phyloP scores from a whole-genome alignment of 1,140 invertebrate genomes.

The Tribolium madens region DNA sequence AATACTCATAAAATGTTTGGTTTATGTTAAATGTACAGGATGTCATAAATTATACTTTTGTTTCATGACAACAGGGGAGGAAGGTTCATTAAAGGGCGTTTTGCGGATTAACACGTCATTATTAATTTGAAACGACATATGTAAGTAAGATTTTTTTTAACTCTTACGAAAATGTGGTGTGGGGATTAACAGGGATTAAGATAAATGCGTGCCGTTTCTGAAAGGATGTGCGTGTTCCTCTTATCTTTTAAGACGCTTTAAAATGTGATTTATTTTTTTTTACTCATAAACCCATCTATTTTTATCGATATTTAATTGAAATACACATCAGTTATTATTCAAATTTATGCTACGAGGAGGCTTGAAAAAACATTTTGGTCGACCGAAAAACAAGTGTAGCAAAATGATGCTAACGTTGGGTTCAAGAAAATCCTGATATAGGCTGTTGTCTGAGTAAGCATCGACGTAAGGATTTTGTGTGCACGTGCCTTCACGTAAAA shows the following conservation, averaged over 20 bases:
- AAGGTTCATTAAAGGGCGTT: background rate
- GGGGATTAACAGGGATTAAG: constrained; percentile 6
- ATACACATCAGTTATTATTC: background rate
- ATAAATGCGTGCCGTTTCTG: background rate
- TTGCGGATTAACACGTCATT: constrained; percentile 40
- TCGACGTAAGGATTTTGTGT: constrained; percentile 17
- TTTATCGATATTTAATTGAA: too few species aligned
- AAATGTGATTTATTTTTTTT: background rate
- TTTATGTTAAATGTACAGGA: constrained; percentile 4
- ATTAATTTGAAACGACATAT: constrained; percentile 23
- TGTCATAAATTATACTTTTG: constrained; percentile 39
- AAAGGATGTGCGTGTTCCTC: background rate
- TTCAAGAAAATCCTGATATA: constrained; percentile 5
- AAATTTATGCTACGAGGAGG: background rate
- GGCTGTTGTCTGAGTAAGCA: constrained; percentile 30
- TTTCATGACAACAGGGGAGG: constrained; percentile 5
- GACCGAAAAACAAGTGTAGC: background rate
- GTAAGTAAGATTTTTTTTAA: constrained; percentile 8
- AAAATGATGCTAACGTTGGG: background rate
- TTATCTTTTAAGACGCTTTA: too few species aligned
- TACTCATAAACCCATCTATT: background rate
- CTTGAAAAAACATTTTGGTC: constrained; percentile 13
- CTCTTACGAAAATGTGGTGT: background rate
- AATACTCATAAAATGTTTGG: constrained; percentile 30
- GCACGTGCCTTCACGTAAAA: constrained; percentile 18